Conservation (phyloP, 2,888 invertebrate genomes). For the Tenthredo mesomela region DNA sequence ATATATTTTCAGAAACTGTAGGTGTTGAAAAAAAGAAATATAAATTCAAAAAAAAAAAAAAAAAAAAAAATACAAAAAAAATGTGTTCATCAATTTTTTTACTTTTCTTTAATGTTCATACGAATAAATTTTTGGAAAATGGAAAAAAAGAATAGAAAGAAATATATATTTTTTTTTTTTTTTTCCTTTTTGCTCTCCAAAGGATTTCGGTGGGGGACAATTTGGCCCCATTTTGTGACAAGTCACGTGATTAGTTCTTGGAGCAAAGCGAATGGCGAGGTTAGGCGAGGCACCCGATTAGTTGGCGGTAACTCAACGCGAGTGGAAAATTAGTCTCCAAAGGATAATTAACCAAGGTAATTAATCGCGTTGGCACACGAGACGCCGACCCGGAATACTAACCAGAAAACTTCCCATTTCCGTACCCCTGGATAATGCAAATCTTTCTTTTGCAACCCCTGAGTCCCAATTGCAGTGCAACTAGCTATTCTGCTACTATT, state of each 20-base stretch:
- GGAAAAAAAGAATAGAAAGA: not conserved
- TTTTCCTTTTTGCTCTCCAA: not conserved
- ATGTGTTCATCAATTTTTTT: not conserved
- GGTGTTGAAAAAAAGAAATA: not conserved
- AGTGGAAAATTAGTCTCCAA: slow-evolving; percentile 72
- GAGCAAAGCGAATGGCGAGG: slow-evolving; percentile 17
- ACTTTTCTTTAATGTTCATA: not conserved
- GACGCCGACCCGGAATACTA: slow-evolving; percentile 69
- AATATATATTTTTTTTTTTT: not conserved
- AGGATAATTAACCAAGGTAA: slow-evolving; percentile 72
- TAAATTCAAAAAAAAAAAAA: not conserved
- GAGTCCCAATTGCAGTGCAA: not conserved
- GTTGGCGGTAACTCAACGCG: slow-evolving; percentile 64
- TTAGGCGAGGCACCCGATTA: slow-evolving; percentile 66
- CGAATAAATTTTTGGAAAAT: not conserved
- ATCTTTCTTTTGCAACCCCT: not conserved
- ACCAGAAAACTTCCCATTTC: slow-evolving; percentile 58
- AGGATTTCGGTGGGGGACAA: not conserved
- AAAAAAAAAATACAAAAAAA: not conserved
- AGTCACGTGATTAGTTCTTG: slow-evolving; percentile 58
- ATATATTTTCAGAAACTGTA: not conserved
- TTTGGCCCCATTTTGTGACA: slow-evolving; percentile 41
- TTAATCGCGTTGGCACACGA: slow-evolving; percentile 70
- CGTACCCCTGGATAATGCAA: not conserved
- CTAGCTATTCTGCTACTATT: not conserved